These are phyloP conservation scores for Trissolcus basalis DNA, from an alignment of 1,140 invertebrate genomes.

Conservation along the genomic window DNA sequence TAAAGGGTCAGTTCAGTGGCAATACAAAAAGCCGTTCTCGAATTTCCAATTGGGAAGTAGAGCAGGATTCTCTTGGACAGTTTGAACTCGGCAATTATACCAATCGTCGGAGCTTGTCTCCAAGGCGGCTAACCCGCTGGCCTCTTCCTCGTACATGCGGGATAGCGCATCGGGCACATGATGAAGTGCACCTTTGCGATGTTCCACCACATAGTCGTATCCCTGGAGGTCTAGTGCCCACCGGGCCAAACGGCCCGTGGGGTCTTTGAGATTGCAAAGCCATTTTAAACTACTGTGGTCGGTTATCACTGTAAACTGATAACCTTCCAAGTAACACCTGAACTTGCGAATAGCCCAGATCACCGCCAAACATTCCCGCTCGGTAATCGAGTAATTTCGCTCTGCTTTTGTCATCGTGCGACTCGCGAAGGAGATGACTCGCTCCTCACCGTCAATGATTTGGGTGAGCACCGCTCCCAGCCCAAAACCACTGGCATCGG, in stretches of 20 bases:
- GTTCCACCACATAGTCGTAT: background rate
- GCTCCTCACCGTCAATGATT: conserved; percentile 15
- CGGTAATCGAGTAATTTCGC: conserved; percentile 13
- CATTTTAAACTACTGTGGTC: background rate
- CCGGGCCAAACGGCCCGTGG: background rate
- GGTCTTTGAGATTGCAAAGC: background rate
- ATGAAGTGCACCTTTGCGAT: background rate
- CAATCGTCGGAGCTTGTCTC: background rate
- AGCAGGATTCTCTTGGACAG: background rate
- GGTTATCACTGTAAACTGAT: background rate
- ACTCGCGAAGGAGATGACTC: conserved; percentile 65
- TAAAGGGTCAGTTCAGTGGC: background rate
- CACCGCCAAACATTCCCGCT: conserved; percentile 14
- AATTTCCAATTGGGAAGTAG: background rate
- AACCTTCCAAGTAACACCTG: background rate
- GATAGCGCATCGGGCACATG: conserved; percentile 5
- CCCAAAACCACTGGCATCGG: conserved; percentile 50
- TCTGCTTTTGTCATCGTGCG: conserved; percentile 26
- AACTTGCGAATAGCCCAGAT: conserved; percentile 3
- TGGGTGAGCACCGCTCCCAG: conserved; percentile 59
- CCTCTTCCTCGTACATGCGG: conserved; percentile 2
- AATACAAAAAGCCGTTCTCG: background rate
- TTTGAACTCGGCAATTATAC: conserved; percentile 1
- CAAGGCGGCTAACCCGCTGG: background rate
- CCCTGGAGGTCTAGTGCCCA: background rate